phyloP scores from a whole-genome alignment of 1,140 invertebrate species.

The Diuraphis noxia region DNA sequence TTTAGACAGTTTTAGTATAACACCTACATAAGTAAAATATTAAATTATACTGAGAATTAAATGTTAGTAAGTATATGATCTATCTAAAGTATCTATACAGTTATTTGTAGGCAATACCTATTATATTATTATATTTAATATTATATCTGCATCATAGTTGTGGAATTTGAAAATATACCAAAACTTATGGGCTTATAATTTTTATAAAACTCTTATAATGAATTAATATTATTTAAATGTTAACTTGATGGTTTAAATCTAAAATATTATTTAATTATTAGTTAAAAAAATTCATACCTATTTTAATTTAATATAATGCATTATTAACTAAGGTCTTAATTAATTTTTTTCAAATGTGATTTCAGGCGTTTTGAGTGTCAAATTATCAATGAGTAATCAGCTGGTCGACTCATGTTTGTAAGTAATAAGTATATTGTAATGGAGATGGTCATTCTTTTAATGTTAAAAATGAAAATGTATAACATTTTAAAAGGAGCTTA shows the following conservation, averaged over 20 bases:
- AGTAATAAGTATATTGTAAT: slow-evolving; percentile 43
- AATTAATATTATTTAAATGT: not conserved
- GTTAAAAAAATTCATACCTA: not conserved
- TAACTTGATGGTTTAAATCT: not conserved
- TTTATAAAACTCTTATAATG: not conserved
- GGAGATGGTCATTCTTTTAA: not conserved
- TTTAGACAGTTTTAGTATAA: too few species aligned
- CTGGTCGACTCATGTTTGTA: slow-evolving; percentile 51
- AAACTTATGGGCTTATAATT: not conserved
- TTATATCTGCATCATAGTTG: not conserved
- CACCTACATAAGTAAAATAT: not conserved
- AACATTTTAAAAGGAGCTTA: not conserved
- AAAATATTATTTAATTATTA: not conserved
- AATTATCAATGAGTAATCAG: slow-evolving; percentile 53
- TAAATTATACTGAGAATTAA: not conserved
- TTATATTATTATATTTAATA: not conserved
- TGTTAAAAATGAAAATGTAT: too few species aligned
- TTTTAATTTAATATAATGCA: not conserved
- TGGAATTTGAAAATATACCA: not conserved
- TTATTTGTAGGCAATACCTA: not conserved
- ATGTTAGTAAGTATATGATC: not conserved
- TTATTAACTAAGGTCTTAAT: not conserved
- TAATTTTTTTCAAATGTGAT: not conserved
- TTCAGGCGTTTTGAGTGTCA: slow-evolving; percentile 6
- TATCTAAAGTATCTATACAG: not conserved